These are phyloP conservation scores for Jordanella pulchra DNA, from an alignment of 2,797 vertebrate genomes.

Conservation along the genomic window DNA sequence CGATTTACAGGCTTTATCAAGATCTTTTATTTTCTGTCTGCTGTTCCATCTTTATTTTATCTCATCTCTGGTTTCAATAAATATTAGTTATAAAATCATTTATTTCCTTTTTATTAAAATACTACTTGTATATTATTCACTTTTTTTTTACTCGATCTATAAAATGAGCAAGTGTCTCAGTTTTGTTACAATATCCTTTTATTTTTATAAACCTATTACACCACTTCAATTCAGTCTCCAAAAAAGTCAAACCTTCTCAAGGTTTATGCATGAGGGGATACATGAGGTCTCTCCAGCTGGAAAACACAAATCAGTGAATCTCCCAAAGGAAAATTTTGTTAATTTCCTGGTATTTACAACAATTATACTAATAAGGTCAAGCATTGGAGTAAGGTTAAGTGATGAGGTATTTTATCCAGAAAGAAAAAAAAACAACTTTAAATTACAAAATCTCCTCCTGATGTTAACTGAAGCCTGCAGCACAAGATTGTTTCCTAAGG, in stretches of 20 bases:
- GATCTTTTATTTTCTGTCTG: too few species aligned
- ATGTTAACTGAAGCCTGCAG: conserved; percentile 20
- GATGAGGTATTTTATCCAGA: conserved; percentile 32
- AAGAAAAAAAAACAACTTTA: conserved; percentile 7
- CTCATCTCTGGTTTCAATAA: too few species aligned
- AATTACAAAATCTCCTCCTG: conserved; percentile 13
- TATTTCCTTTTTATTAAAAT: too few species aligned
- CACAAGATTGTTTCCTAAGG: conserved; percentile 17
- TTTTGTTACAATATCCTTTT: neutral
- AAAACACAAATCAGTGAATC: conserved; percentile 43
- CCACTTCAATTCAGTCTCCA: neutral
- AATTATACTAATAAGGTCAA: conserved; percentile 43
- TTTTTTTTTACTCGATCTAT: neutral
- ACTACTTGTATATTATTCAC: neutral
- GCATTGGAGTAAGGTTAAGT: conserved; percentile 40
- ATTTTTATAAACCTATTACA: conserved; percentile 5
- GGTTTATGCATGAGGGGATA: conserved; percentile 3
- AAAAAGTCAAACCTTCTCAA: conserved; percentile 12
- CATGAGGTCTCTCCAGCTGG: conserved; percentile 19
- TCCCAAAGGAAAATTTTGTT: conserved; percentile 8
- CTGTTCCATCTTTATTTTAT: too few species aligned
- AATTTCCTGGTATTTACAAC: conserved; percentile 49
- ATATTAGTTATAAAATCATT: too few species aligned
- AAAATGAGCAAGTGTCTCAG: neutral
- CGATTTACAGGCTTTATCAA: too few species aligned